Evolutionary conservation across 2,113 vertebrate genomes (phyloP), one percentile per base, ranked within the genome.

Genomic region (Gallinago paraguaiae): DNA sequence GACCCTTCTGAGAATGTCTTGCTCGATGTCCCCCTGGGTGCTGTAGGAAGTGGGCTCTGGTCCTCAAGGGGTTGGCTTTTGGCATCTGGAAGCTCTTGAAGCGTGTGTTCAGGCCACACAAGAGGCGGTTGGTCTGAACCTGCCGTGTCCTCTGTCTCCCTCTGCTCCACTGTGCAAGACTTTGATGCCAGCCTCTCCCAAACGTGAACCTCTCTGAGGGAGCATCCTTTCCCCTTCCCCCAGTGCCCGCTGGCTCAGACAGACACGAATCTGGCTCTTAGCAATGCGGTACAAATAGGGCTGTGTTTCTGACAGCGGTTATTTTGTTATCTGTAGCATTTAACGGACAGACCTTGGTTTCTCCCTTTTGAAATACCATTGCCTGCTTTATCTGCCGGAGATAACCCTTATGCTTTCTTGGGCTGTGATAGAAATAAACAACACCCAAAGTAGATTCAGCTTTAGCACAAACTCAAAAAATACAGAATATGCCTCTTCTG

Each of bases 91-190:
- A n/a, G 24, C 7, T 7, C 11, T 27, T 28, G n/a, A 50, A 71
- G 35, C 2, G 3, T 19, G 9, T 9, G 9, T 35, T 72, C 35
- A 48, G 72, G 11, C 17, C 0, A 0, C 3, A 22, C 25, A 4
- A 31, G 37, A 37, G 51, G 41, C 41, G 69, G 48, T 23, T 23
- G 48, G 48, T 48, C 48, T 23, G 22, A 48, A 48, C 48, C 48
- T 48, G 35, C 17, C 3, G 0, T 39, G 19, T 17, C 51, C 16
- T 31, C 54, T n/a, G 15, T 23, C 48, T 75, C 48, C 39, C 17
- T 59, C 39, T 54, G 22, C n/a, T 69, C 57, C 13, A 1, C 0
- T 24, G 23, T 11, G 30, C 27, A 13, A 48, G 43, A 6, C 10
- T 13, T 72, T 31, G 37, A 4, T 15, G 13, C 6, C 50, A 83